Percentiles rank a stretch among this genome's conserved stretches.
phyloP scores from a whole-genome alignment of 2,888 invertebrate genomes.

The Chymomyza fuscimana region DNA sequence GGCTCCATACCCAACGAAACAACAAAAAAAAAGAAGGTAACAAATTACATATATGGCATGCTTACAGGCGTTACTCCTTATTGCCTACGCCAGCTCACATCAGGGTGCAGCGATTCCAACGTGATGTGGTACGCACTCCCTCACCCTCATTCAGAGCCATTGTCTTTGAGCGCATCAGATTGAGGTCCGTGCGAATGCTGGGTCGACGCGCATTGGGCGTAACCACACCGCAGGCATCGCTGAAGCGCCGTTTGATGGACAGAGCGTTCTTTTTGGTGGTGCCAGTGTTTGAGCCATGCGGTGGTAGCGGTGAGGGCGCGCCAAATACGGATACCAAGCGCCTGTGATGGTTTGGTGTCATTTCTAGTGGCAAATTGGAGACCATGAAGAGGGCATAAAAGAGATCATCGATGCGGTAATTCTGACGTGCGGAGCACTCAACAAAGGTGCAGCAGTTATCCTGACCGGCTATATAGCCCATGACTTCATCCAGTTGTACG shows the following conservation, averaged over 20 bases:
- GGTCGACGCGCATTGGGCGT: slow-evolving; percentile 93
- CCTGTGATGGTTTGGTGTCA: slow-evolving; percentile 93
- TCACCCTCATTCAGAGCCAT: slow-evolving; percentile 86
- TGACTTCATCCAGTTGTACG: slow-evolving; percentile 88
- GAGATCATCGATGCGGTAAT: slow-evolving; percentile 89
- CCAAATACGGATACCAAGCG: slow-evolving; percentile 88
- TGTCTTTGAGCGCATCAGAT: slow-evolving; percentile 92
- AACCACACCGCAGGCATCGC: slow-evolving; percentile 93
- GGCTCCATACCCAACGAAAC: background rate
- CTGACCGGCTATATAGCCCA: slow-evolving; percentile 88
- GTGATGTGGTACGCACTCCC: slow-evolving; percentile 80
- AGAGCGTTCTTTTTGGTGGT: slow-evolving; percentile 88
- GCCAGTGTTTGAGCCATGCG: slow-evolving; percentile 84
- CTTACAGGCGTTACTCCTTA: background rate
- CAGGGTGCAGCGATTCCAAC: slow-evolving; percentile 70
- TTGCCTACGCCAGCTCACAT: slow-evolving; percentile 54
- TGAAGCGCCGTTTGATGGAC: slow-evolving; percentile 89
- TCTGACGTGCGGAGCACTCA: slow-evolving; percentile 91
- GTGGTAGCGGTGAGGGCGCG: slow-evolving; percentile 88
- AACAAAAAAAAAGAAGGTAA: background rate
- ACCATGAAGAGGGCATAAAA: slow-evolving; percentile 91
- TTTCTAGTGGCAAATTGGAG: slow-evolving; percentile 91
- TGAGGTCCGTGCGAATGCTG: slow-evolving; percentile 92
- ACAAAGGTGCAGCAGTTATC: slow-evolving; percentile 89
- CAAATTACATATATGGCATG: background rate